phyloP scores from a whole-genome alignment of 2,113 vertebrate genomes.

The Lycocorax pyrrhopterus region DNA sequence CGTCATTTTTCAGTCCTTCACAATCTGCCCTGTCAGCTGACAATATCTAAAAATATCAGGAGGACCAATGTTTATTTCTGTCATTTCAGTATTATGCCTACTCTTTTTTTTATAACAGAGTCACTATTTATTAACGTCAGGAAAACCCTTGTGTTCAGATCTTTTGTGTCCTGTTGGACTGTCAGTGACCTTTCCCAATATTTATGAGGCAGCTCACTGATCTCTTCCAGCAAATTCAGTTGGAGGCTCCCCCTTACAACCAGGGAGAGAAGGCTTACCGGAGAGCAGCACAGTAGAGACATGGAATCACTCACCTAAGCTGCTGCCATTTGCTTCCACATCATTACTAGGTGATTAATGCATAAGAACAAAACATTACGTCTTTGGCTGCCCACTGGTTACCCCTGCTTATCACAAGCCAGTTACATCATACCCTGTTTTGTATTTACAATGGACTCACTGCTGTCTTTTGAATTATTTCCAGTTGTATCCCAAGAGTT shows the following conservation, averaged over 20 bases:
- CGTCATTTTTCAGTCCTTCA: constrained; percentile 53
- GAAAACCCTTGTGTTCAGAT: neutral
- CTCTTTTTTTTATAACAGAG: neutral
- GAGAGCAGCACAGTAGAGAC: neutral
- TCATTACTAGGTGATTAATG: neutral
- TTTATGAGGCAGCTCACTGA: neutral
- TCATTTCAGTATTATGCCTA: neutral
- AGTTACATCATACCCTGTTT: neutral
- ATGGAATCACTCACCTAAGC: neutral
- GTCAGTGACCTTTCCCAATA: neutral
- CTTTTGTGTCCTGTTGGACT: neutral
- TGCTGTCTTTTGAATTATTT: neutral
- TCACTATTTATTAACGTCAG: neutral
- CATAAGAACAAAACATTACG: neutral
- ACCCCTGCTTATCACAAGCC: neutral
- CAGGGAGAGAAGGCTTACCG: neutral
- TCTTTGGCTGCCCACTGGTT: neutral
- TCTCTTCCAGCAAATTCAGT: neutral
- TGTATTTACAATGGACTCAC: neutral
- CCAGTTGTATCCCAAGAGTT: neutral
- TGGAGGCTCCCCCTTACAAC: neutral
- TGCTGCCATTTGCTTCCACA: neutral
- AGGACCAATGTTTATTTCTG: constrained; percentile 16
- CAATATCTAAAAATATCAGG: constrained; percentile 61
- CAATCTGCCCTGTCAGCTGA: constrained; percentile 59